These are phyloP conservation scores for Orthonevra nobilis DNA, from an alignment of 2,888 invertebrate genomes.

Conservation along the genomic window DNA sequence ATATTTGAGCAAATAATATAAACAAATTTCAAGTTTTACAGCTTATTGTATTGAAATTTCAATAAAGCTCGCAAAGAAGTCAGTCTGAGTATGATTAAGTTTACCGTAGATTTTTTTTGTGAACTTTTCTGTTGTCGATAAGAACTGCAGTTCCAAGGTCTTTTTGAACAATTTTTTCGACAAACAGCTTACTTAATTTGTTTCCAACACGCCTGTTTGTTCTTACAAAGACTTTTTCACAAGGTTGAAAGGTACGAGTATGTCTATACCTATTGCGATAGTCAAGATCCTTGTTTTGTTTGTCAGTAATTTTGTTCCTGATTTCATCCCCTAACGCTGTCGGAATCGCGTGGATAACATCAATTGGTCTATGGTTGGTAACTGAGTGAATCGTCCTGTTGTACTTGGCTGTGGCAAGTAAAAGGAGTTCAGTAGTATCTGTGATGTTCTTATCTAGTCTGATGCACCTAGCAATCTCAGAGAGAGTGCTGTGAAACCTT, in stretches of 20 bases:
- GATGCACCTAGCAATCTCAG: not conserved
- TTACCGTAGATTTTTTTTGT: no score
- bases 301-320: constrained; percentile 18
- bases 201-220: constrained; percentile 39
- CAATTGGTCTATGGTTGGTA: constrained; percentile 17
- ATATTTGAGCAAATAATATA: no score
- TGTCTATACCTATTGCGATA: no score
- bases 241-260: no score
- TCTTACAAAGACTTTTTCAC: constrained; percentile 34
- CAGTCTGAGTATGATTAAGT: no score
- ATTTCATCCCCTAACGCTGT: not conserved
- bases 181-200: constrained; percentile 12
- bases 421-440: constrained; percentile 30
- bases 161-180: constrained; percentile 27
- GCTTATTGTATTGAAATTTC: no score
- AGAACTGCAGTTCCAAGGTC: constrained; percentile 50
- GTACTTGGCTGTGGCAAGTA: constrained; percentile 40
- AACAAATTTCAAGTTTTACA: no score
- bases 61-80: no score
- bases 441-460: not conserved
- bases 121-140: no score
- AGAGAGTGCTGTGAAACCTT: constrained; percentile 2
- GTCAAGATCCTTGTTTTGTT: constrained; percentile 30
- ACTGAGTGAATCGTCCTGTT: constrained; percentile 27
- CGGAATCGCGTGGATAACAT: constrained; percentile 6